Percentiles rank a stretch among this genome's conserved stretches.
phyloP scores from a whole-genome alignment of 1,140 invertebrate genomes.

The Macrobrachium nipponense region DNA sequence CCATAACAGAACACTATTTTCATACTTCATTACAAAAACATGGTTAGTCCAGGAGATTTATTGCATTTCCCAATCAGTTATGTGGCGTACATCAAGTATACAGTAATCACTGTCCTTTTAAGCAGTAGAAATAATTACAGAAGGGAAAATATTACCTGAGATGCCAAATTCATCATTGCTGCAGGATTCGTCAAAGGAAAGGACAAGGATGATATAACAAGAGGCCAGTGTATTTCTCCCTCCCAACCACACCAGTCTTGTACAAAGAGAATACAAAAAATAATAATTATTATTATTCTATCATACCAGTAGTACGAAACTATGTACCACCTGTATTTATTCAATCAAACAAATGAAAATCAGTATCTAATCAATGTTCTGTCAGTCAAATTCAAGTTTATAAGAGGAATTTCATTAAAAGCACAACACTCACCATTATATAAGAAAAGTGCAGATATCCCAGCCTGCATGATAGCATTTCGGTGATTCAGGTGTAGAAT shows the following conservation, averaged over 20 bases:
- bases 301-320: background rate
- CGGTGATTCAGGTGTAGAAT: constrained; percentile 66
- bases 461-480: constrained; percentile 50
- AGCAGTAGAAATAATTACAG: background rate
- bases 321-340: background rate
- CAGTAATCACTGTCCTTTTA: background rate
- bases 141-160: constrained; percentile 17
- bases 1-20: background rate
- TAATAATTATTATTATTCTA: background rate
- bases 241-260: constrained; percentile 50
- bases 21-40: too few species aligned
- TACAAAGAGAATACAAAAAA: background rate
- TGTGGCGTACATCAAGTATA: too few species aligned
- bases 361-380: background rate
- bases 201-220: constrained; percentile 24
- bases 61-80: too few species aligned
- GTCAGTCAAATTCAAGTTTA: background rate
- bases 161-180: constrained; percentile 46
- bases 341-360: background rate
- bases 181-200: constrained; percentile 56
- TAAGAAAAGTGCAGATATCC: constrained; percentile 34
- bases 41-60: too few species aligned
- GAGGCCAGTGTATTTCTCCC: constrained; percentile 38
- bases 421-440: constrained; percentile 17
- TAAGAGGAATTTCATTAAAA: background rate